Conservation (phyloP, 2,113 vertebrate genomes). For the Phoxinus phoxinus region DNA sequence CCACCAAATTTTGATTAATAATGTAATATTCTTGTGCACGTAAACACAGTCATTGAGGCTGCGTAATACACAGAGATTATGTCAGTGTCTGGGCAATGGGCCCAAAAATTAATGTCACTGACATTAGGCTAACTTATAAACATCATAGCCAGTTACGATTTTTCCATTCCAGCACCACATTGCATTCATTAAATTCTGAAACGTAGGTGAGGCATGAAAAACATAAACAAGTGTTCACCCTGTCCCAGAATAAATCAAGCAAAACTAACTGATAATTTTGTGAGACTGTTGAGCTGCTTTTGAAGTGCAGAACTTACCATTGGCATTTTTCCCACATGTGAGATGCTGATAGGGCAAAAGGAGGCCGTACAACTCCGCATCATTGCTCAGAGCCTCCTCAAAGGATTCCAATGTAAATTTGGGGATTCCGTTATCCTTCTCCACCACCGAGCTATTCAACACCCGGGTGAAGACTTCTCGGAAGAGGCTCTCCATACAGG, state of each 20-base stretch:
- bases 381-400: constrained; percentile 89
- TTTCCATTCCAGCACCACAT: constrained; percentile 1
- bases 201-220: neutral
- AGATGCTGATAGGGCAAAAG: constrained; percentile 90
- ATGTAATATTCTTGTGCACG: neutral
- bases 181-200: neutral
- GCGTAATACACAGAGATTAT: constrained; percentile 49
- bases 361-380: constrained; percentile 92
- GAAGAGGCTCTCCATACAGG: constrained; percentile 92
- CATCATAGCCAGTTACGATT: constrained; percentile 30
- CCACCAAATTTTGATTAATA: neutral
- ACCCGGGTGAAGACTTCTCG: constrained; percentile 86
- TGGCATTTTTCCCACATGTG: constrained; percentile 92
- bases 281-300: neutral
- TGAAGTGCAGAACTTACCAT: constrained; percentile 81
- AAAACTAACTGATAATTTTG: constrained; percentile 10
- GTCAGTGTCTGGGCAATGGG: constrained; percentile 52
- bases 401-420: constrained; percentile 87
- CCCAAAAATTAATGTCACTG: constrained; percentile 49
- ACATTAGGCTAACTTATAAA: constrained; percentile 53
- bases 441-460: constrained; percentile 75
- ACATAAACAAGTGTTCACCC: neutral
- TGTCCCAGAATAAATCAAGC: neutral
- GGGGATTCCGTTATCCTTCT: constrained; percentile 81
- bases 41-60: constrained; percentile 13